Evolutionary conservation across 2,113 vertebrate species (phyloP).

Genomic region (Lutjanus erythropterus): DNA sequence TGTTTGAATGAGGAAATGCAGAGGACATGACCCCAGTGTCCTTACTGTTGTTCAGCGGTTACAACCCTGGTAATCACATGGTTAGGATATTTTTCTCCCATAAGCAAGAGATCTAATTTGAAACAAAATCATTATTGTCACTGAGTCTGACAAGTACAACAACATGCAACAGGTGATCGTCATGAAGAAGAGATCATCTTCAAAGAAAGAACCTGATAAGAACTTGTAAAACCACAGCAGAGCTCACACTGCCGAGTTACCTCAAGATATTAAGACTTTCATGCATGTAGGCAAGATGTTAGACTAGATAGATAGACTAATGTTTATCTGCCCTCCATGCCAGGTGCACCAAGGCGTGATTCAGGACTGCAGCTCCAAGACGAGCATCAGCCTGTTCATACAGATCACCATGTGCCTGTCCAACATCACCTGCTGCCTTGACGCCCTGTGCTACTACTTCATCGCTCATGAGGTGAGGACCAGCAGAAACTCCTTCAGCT

Average conservation of each 20-base stretch:
- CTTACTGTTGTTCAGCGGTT: neutral
- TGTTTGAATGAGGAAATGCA: neutral
- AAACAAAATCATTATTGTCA: neutral
- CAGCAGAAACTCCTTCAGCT: constrained; percentile 52
- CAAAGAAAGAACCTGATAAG: neutral
- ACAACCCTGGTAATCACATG: neutral
- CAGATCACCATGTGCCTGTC: constrained; percentile 89
- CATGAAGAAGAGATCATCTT: neutral
- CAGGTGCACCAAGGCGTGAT: constrained; percentile 85
- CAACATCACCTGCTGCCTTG: constrained; percentile 93
- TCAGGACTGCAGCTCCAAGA: constrained; percentile 73
- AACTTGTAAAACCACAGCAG: neutral
- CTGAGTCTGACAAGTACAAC: neutral
- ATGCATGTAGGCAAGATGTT: neutral
- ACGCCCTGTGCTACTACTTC: constrained; percentile 94
- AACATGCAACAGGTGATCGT: no score
- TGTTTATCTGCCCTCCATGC: neutral
- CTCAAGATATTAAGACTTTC: neutral
- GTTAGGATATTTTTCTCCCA: neutral
- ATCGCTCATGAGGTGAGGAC: constrained; percentile 86
- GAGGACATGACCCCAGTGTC: no score
- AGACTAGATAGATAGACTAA: neutral
- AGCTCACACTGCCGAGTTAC: no score
- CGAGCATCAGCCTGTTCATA: constrained; percentile 88
- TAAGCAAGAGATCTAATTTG: neutral